Base-by-base conservation (phyloP, 2,113 vertebrate genomes). In the Reinhardtius hippoglossoides region DNA sequence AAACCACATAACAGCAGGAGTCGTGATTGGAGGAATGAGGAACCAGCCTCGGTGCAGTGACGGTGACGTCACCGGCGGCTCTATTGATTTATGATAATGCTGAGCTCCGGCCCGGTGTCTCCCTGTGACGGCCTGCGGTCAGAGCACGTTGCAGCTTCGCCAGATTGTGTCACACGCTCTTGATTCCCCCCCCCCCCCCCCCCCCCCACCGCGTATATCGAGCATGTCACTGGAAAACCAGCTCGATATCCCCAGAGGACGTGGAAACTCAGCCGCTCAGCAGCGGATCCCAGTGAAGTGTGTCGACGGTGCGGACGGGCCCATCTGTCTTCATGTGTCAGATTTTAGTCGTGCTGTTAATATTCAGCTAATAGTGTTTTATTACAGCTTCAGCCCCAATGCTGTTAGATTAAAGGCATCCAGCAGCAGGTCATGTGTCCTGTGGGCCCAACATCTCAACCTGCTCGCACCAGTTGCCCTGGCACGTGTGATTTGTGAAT, bases 31-130 rank as follows among this genome's bases (percentile, higher is more conserved):
- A 81, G 64, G 70, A 69, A 27, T 31, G 50, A 13, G 26, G 65
- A n/a, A 21, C 62, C 56, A 0, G 35, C 61, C 12, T 59, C 16
- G 7, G 48, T 18, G 3, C 13, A 1, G 23, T n/a, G 58, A 40
- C 18, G 71, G 23, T n/a, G 58, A 40, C 18, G 71, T 64, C 80
- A 42, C 24, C n/a, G 66, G 60, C 24, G 1, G 10, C 37, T 12
- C 62, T 73, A 94, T 92, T 86, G 93, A 92, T 92, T 91, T 90
- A 92, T 93, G 89, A 69, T 91, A 89, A 92, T 87, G 66, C 77
- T 21, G 70, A 66, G 67, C 72, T 35, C 50, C 31, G 54, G 74
- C 66, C 72, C 23, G 3, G 3, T 26, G 52, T 85, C 84, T 67
- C 87, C 70, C 62, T 10, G 27, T 80, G 89, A 87, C 69, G 64